These are phyloP conservation scores for Cirrhinus mrigala DNA, from an alignment of 2,797 vertebrate species.

Conservation along the genomic window DNA sequence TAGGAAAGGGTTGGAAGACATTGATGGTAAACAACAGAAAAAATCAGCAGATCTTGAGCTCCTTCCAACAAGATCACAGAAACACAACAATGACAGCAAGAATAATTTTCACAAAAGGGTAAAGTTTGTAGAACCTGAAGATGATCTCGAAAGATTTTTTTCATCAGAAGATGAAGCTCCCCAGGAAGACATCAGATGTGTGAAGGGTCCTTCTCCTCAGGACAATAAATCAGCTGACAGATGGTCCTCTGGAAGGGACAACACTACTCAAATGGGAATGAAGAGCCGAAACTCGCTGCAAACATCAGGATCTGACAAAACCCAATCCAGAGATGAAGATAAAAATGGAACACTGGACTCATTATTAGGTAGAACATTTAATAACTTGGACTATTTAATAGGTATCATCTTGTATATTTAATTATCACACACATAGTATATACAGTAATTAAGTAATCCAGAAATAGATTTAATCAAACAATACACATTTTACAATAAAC, in stretches of 20 bases:
- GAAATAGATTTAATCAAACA: neutral
- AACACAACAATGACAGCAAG: neutral
- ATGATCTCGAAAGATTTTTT: slow-evolving; percentile 80
- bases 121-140: slow-evolving; percentile 64
- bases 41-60: slow-evolving; percentile 88
- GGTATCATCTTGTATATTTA: neutral
- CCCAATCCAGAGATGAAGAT: slow-evolving; percentile 49
- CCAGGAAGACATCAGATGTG: slow-evolving; percentile 58
- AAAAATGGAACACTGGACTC: slow-evolving; percentile 77
- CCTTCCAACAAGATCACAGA: slow-evolving; percentile 55
- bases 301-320: slow-evolving; percentile 15
- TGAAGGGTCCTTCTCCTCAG: slow-evolving; percentile 49
- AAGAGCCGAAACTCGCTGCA: neutral
- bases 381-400: neutral
- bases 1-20: slow-evolving; percentile 60
- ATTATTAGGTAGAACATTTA: slow-evolving; percentile 79
- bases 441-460: neutral
- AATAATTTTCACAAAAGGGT: slow-evolving; percentile 40
- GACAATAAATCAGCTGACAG: neutral
- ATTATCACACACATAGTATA: neutral
- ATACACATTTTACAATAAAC: neutral
- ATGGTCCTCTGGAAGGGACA: neutral
- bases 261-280: slow-evolving; percentile 14
- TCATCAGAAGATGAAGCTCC: slow-evolving; percentile 85
- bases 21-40: neutral